phyloP scores from a whole-genome alignment of 2,888 invertebrate species.

The Lagria hirta region DNA sequence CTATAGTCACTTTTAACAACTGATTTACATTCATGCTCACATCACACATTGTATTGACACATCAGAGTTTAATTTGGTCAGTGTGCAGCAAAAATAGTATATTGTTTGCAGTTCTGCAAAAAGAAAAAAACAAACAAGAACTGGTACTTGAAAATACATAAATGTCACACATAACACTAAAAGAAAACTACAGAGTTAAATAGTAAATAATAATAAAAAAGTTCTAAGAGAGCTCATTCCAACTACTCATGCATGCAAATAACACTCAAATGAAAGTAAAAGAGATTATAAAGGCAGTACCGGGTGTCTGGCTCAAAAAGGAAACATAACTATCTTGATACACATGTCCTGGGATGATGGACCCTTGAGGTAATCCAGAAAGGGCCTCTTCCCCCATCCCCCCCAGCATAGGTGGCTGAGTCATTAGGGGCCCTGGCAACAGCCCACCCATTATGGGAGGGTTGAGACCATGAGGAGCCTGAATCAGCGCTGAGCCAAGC shows the following conservation, averaged over 20 bases:
- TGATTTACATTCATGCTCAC: conserved; percentile 29
- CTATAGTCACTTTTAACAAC: too few relatives aligned
- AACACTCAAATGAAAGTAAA: conserved; percentile 41
- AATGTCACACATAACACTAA: conserved; percentile 8
- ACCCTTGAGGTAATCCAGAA: conserved; percentile 38
- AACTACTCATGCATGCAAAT: conserved; percentile 50
- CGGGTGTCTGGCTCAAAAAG: conserved; percentile 63
- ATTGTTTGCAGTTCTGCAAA: conserved; percentile 20
- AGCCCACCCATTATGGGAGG: conserved; percentile 27
- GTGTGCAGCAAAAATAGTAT: conserved; percentile 16
- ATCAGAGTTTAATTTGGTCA: conserved; percentile 15
- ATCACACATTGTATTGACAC: conserved; percentile 20
- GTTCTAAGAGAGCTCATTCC: conserved; percentile 39
- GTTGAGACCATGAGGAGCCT: conserved; percentile 33
- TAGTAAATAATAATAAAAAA: conserved; percentile 13
- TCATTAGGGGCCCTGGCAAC: conserved; percentile 43
- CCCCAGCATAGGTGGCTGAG: conserved; percentile 31
- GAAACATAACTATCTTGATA: conserved; percentile 70
- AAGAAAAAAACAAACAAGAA: conserved; percentile 22
- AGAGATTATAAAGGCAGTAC: conserved; percentile 51
- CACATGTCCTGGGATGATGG: conserved; percentile 53
- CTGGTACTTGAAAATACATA: conserved; percentile 19
- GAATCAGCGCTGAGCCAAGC: conserved; percentile 30
- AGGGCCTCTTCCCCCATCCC: conserved; percentile 43
- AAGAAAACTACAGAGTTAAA: conserved; percentile 21